Evolutionary conservation across 2,113 vertebrate species (phyloP).

Genomic region (Albula glossodonta): DNA sequence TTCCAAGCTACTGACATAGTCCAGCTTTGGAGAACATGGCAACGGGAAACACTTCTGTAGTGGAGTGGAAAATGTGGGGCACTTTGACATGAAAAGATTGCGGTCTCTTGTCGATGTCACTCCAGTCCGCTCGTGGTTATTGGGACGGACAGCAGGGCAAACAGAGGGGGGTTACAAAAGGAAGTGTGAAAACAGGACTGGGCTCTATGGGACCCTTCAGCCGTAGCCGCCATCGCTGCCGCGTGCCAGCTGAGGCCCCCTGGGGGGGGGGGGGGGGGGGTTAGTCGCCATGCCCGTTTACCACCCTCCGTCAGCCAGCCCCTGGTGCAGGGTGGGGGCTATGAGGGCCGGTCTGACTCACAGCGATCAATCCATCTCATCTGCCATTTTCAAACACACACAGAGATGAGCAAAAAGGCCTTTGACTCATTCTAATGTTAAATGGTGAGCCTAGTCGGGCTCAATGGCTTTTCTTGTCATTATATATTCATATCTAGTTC

Average conservation of each 20-base stretch:
- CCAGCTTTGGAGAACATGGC: neutral
- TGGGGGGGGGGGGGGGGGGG: neutral
- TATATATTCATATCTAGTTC: too few species aligned
- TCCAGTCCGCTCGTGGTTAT: slow-evolving; percentile 56
- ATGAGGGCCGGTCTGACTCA: too few species aligned
- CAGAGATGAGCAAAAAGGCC: too few species aligned
- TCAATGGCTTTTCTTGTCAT: too few species aligned
- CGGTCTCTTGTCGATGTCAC: slow-evolving; percentile 53
- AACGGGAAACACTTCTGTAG: slow-evolving; percentile 28
- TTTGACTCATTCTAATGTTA: too few species aligned
- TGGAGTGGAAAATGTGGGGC: slow-evolving; percentile 21
- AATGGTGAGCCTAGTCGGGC: too few species aligned
- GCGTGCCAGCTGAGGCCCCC: slow-evolving; percentile 19
- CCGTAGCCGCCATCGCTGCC: neutral
- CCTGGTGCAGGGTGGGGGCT: neutral
- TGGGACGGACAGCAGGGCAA: slow-evolving; percentile 64
- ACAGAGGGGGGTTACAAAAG: slow-evolving; percentile 69
- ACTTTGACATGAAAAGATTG: slow-evolving; percentile 29
- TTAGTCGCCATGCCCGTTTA: neutral
- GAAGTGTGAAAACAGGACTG: slow-evolving; percentile 57
- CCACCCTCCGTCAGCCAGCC: neutral
- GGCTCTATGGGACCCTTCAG: too few species aligned
- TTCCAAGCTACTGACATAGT: neutral
- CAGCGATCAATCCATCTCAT: too few species aligned
- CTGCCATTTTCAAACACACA: too few species aligned